These are phyloP conservation scores for Venustaconcha ellipsiformis DNA, from an alignment of 1,140 invertebrate species.

Conservation along the genomic window DNA sequence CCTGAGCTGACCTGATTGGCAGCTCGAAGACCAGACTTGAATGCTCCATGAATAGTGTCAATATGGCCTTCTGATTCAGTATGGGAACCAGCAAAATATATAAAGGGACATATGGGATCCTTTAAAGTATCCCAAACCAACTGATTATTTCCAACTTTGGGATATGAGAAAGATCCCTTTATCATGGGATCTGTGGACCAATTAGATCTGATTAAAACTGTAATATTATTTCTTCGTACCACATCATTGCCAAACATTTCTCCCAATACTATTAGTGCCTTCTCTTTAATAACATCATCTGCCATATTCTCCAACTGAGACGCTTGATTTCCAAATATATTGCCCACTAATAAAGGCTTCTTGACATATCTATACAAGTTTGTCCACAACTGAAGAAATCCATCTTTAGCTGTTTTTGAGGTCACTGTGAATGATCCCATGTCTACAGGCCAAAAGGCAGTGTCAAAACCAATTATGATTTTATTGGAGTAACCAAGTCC, in stretches of 20 bases:
- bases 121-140: constrained; percentile 38
- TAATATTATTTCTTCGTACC: constrained; percentile 34
- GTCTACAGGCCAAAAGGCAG: constrained; percentile 51
- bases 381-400: constrained; percentile 45
- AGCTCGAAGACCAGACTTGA: constrained; percentile 45
- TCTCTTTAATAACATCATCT: constrained; percentile 35
- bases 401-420: constrained; percentile 26
- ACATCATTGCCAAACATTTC: constrained; percentile 42
- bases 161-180: constrained; percentile 39
- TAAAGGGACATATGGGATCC: constrained; percentile 44
- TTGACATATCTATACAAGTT: constrained; percentile 41
- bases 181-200: constrained; percentile 44
- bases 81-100: constrained; percentile 56
- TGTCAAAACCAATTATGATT: constrained; percentile 49
- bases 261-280: constrained; percentile 32
- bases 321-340: constrained; percentile 36
- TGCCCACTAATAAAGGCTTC: constrained; percentile 31
- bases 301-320: constrained; percentile 36
- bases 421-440: constrained; percentile 32
- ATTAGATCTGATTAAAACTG: constrained; percentile 31
- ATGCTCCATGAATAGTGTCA: constrained; percentile 50
- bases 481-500: constrained; percentile 34
- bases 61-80: constrained; percentile 34
- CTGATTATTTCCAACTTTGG: constrained; percentile 40
- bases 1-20: constrained; percentile 39